Percentiles rank a stretch among this genome's conserved stretches.
phyloP scores from a whole-genome alignment of 2,797 vertebrate species.

The Botia almorhae region DNA sequence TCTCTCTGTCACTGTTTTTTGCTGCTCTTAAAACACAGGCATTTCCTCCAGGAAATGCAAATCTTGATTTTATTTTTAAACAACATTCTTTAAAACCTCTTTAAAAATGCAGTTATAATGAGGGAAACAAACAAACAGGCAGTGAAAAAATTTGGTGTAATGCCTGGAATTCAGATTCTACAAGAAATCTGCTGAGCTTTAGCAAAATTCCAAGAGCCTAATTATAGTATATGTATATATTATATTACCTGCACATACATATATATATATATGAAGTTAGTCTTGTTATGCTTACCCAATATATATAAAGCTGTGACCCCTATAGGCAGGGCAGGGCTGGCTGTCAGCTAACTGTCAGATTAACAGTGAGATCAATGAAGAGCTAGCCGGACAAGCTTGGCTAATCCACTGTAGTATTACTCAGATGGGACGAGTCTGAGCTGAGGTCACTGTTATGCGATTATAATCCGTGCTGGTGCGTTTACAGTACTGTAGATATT shows the following conservation, averaged over 20 bases:
- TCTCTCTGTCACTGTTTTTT: background rate
- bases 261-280: background rate
- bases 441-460: background rate
- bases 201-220: no score
- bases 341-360: slow-evolving; percentile 55
- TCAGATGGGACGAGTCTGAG: slow-evolving; percentile 9
- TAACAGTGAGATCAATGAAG: slow-evolving; percentile 57
- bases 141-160: background rate
- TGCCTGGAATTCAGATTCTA: background rate
- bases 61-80: background rate
- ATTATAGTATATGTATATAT: background rate
- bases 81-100: background rate
- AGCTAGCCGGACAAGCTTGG: slow-evolving; percentile 47
- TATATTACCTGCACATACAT: background rate
- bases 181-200: background rate
- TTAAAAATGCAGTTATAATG: slow-evolving; percentile 19
- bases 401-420: slow-evolving; percentile 57
- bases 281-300: slow-evolving; percentile 11
- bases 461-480: background rate
- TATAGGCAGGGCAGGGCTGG: slow-evolving; percentile 13
- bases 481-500: slow-evolving; percentile 20
- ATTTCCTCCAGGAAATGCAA: background rate
- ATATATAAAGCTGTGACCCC: slow-evolving; percentile 36
- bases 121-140: slow-evolving; percentile 1
- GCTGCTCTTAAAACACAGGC: background rate